These are phyloP conservation scores for Peromyscus aztecus DNA, from an alignment of 2,797 vertebrate genomes.

Conservation along the genomic window DNA sequence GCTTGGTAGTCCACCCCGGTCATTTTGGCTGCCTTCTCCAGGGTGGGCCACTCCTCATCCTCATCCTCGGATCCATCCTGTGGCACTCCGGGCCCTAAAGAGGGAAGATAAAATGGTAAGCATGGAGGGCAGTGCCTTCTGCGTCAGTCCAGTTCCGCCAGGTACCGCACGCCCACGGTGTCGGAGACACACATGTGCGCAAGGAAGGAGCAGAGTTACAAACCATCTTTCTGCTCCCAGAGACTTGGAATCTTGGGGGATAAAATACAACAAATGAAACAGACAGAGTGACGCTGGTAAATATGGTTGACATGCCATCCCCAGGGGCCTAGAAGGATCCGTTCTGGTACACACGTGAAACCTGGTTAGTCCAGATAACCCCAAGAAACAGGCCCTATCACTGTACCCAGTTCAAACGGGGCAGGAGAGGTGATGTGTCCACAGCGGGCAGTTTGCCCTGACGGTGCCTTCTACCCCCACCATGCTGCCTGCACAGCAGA, in stretches of 20 bases:
- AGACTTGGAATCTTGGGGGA: background rate
- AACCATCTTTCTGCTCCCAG: background rate
- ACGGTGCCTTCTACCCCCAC: background rate
- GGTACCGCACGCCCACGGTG: background rate
- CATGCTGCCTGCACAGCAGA: background rate
- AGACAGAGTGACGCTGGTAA: background rate
- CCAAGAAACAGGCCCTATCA: background rate
- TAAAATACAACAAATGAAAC: background rate
- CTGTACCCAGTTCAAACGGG: background rate
- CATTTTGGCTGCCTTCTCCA: constrained; percentile 89
- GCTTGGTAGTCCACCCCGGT: constrained; percentile 82
- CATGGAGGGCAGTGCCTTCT: background rate
- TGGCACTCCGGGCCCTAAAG: constrained; percentile 53
- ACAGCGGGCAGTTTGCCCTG: background rate
- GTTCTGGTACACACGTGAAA: background rate
- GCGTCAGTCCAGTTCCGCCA: background rate
- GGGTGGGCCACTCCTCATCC: constrained; percentile 95
- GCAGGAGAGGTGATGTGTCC: background rate
- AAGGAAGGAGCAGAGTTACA: background rate
- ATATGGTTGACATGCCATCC: background rate
- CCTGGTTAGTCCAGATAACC: background rate
- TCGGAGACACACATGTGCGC: background rate
- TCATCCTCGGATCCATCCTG: constrained; percentile 89
- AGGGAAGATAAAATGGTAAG: background rate
- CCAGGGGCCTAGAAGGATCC: background rate